Base-by-base conservation (phyloP, 2,888 invertebrate genomes). In the Branchellion lobata region DNA sequence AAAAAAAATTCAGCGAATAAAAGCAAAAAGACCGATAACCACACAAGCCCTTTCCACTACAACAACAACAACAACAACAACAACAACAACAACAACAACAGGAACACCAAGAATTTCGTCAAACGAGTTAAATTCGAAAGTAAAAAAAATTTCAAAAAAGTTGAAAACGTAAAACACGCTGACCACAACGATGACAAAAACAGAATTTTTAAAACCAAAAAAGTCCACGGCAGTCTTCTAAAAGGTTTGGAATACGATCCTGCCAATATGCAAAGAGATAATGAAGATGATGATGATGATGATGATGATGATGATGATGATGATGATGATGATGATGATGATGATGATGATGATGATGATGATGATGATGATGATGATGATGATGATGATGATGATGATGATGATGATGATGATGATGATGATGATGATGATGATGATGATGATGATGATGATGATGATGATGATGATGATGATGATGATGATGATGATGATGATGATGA, bases 311-410 rank as follows among this genome's bases (percentile, higher is more conserved):
- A 74, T 24, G 74, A 74, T 24, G 74, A 74, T 24, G 74, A 74
- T 40, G 74, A 74, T 40, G 74, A 74, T 74, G 74, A 74, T 40
- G 74, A 47, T 40, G 74, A 74, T 29, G 74, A 74, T 40, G 74
- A 74, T 74, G 74, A n/a, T 74, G 74, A 24, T 11, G 47, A 47
- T 5, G 47, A 40, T 74, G 74, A 11, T 74, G 74, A 47, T 74
- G 74, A 40, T 5, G 47, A 74, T 74, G 74, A n/a, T 74, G 74
- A 24, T 11, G 47, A 47, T 5, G 47, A 40, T 74, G 74, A 11
- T 74, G 74, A 47, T 74, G 74, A 40, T 5, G 47, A 74, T 74
- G 74, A 47, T 74, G 74, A 40, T 5, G 47, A 74, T 33, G 72
- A 72, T 24, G 72, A 72, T 33, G 72, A 72, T 72, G 31, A 72